These are phyloP conservation scores for Exocentrus adspersus DNA, from an alignment of 2,888 invertebrate genomes.

Conservation along the genomic window DNA sequence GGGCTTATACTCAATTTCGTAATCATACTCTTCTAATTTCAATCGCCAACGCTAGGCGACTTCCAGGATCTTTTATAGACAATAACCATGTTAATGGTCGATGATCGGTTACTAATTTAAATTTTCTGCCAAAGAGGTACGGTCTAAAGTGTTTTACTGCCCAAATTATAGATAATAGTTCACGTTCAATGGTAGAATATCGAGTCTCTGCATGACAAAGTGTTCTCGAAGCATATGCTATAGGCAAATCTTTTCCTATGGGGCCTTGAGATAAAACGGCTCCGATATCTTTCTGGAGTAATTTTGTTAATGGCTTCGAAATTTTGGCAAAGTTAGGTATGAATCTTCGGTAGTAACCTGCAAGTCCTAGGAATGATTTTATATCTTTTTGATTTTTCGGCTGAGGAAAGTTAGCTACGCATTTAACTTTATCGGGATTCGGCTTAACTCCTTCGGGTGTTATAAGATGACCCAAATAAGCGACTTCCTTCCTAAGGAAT, in stretches of 20 bases:
- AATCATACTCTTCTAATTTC: no score
- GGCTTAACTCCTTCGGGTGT: constrained; percentile 40
- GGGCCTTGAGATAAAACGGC: constrained; percentile 44
- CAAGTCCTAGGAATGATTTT: constrained; percentile 34
- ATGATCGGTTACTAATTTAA: constrained; percentile 32
- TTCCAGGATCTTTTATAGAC: background rate
- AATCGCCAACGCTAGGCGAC: no score
- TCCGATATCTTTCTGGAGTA: background rate
- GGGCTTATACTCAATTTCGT: background rate
- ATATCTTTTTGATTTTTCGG: constrained; percentile 30
- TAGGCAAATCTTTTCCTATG: constrained; percentile 37
- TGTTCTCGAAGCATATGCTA: constrained; percentile 38
- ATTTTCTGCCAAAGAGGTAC: constrained; percentile 34
- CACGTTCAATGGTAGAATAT: constrained; percentile 42
- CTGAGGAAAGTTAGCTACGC: no score
- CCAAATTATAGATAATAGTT: constrained; percentile 44
- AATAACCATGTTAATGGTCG: constrained; percentile 27
- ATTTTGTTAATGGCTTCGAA: no score
- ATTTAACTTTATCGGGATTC: constrained; percentile 41
- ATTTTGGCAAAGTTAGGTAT: constrained; percentile 14
- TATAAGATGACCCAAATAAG: constrained; percentile 36
- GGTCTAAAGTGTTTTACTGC: constrained; percentile 39
- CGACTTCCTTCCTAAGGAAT: constrained; percentile 32
- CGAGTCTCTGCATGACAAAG: constrained; percentile 29
- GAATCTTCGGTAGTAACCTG: constrained; percentile 41